A percentile compares a stretch with the other conserved stretches of the same genome.
Conservation (phyloP, 2,113 vertebrate genomes). For the Lipotes vexillifer region DNA sequence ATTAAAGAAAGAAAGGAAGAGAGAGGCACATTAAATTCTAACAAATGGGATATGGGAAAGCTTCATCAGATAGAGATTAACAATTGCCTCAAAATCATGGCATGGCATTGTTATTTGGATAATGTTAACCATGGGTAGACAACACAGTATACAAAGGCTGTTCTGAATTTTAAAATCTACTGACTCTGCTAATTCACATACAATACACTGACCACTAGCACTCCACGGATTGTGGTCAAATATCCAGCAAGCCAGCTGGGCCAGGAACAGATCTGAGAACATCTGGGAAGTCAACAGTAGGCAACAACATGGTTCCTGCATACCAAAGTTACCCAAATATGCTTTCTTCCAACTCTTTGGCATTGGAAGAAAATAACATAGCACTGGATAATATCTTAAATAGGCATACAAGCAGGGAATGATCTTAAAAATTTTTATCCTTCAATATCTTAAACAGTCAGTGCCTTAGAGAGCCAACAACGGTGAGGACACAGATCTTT, state of each 20-base stretch:
- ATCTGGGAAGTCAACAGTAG: neutral
- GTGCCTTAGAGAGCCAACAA: neutral
- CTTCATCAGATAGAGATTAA: neutral
- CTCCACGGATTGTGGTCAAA: conserved; percentile 62
- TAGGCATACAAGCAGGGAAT: conserved; percentile 37
- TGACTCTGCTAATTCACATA: conserved; percentile 54
- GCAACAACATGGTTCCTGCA: neutral
- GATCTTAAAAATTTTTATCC: neutral
- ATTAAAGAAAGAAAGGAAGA: neutral
- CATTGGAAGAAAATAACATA: conserved; percentile 51
- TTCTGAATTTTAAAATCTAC: conserved; percentile 50
- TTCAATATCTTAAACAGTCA: neutral
- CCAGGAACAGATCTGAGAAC: conserved; percentile 6
- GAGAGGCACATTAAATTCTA: neutral
- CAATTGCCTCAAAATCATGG: conserved; percentile 44
- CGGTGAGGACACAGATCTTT: neutral
- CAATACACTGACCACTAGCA: conserved; percentile 47
- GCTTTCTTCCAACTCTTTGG: conserved; percentile 18
- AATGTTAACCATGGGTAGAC: conserved; percentile 4
- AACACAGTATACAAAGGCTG: conserved; percentile 45
- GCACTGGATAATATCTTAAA: conserved; percentile 39
- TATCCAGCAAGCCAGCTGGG: conserved; percentile 32
- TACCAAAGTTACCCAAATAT: neutral
- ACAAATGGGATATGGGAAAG: neutral
- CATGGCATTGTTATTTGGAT: conserved; percentile 29